These are phyloP conservation scores for Leptopilina myrica DNA, from an alignment of 2,888 invertebrate genomes.

Conservation along the genomic window DNA sequence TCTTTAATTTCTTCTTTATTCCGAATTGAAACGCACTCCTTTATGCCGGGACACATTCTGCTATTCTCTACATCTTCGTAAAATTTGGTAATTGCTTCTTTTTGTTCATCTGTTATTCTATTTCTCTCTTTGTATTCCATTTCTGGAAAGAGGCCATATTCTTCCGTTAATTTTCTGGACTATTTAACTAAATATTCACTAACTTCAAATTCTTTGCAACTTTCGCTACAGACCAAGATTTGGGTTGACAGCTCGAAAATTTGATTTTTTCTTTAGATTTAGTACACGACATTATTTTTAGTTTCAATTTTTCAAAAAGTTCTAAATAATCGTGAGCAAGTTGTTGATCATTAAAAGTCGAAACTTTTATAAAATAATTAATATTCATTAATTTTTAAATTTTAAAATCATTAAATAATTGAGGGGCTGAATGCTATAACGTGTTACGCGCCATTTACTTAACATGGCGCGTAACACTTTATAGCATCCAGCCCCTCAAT, in stretches of 20 bases:
- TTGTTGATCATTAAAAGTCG: not conserved
- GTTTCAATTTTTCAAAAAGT: not conserved
- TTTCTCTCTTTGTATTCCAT: not conserved
- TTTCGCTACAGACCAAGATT: not conserved
- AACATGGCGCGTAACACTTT: no score
- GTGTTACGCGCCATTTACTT: no score
- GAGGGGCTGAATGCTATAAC: no score
- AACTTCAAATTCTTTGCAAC: not conserved
- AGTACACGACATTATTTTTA: not conserved
- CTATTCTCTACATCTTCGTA: constrained; percentile 34
- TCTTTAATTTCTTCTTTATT: not conserved
- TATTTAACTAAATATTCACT: constrained; percentile 1
- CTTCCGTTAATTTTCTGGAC: not conserved
- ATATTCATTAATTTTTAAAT: no score
- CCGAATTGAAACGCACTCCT: constrained; percentile 32
- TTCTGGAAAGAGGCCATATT: constrained; percentile 3
- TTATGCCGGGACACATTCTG: constrained; percentile 32
- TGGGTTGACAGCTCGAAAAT: not conserved
- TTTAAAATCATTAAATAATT: no score
- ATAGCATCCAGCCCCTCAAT: no score
- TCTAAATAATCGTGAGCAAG: not conserved
- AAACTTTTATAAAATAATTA: no score
- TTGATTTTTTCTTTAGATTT: not conserved
- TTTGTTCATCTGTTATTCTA: not conserved
- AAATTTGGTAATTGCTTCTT: constrained; percentile 22